These are phyloP conservation scores for Melanotaenia duboulayi DNA, from an alignment of 2,113 vertebrate species.

Conservation along the genomic window DNA sequence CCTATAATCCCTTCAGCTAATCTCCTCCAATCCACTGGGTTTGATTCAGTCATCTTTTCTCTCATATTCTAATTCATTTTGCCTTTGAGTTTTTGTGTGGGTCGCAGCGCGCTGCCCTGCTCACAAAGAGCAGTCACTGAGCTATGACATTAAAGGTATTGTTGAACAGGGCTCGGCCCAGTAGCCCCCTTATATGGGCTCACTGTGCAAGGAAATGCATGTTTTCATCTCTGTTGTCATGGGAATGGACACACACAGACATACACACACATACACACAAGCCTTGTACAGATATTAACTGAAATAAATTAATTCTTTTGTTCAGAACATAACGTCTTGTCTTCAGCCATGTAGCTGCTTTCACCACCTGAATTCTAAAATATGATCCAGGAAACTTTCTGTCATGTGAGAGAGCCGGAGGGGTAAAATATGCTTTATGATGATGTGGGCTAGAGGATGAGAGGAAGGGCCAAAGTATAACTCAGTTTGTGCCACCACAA, in stretches of 20 bases:
- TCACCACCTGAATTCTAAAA: slow-evolving; percentile 77
- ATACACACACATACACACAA: slow-evolving; percentile 19
- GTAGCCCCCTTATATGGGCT: slow-evolving; percentile 67
- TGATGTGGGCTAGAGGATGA: slow-evolving; percentile 56
- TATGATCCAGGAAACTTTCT: slow-evolving; percentile 68
- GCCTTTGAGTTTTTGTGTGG: slow-evolving; percentile 83
- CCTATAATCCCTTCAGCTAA: slow-evolving; percentile 74
- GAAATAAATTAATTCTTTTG: slow-evolving; percentile 72
- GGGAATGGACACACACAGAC: slow-evolving; percentile 66
- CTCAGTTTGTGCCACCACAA: slow-evolving; percentile 59
- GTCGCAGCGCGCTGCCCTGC: slow-evolving; percentile 67
- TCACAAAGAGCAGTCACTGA: slow-evolving; percentile 80
- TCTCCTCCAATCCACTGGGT: slow-evolving; percentile 81
- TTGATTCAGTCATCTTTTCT: slow-evolving; percentile 86
- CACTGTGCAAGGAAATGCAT: slow-evolving; percentile 70
- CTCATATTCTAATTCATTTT: slow-evolving; percentile 84
- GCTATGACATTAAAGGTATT: slow-evolving; percentile 86
- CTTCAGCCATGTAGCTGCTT: slow-evolving; percentile 56
- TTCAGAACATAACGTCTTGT: slow-evolving; percentile 51
- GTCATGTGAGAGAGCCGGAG: slow-evolving; percentile 40
- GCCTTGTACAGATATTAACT: slow-evolving; percentile 52
- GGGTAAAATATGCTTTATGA: slow-evolving; percentile 62
- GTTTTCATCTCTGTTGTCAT: slow-evolving; percentile 82
- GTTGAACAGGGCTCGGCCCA: slow-evolving; percentile 70
- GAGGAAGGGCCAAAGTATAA: slow-evolving; percentile 67